Conservation (phyloP, 2,888 invertebrate species). For the Rhorus exstirpatorius region DNA sequence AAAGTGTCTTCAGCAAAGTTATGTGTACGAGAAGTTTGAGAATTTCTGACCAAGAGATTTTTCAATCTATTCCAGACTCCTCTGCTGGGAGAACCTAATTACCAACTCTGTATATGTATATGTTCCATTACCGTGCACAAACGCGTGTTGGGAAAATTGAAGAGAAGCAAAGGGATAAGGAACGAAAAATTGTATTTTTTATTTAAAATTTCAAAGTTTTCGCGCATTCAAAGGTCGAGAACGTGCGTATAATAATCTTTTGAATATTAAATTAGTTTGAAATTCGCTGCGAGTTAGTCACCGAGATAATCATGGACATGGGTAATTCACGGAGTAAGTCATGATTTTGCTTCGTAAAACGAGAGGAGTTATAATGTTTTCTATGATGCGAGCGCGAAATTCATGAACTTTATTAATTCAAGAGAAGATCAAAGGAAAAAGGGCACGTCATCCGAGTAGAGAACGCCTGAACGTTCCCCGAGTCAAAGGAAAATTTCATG, state of each 20-base stretch:
- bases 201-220: background rate
- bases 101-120: background rate
- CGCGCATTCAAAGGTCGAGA: background rate
- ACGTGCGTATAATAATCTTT: conserved; percentile 4
- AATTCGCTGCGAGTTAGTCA: background rate
- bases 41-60: conserved; percentile 29
- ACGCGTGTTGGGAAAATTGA: conserved; percentile 2
- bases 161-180: background rate
- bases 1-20: conserved; percentile 13
- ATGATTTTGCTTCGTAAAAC: too few species aligned
- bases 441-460: background rate
- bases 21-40: conserved; percentile 27
- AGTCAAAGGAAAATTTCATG: background rate
- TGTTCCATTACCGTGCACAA: background rate
- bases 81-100: conserved; percentile 23
- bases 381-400: background rate
- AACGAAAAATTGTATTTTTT: too few species aligned
- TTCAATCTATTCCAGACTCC: too few species aligned
- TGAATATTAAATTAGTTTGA: conserved; percentile 32
- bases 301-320: too few species aligned
- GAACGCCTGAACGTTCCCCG: background rate
- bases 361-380: too few species aligned
- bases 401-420: background rate
- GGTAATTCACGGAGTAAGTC: too few species aligned
- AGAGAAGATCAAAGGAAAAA: background rate